These are phyloP conservation scores for Strigops habroptila DNA, from an alignment of 2,113 vertebrate genomes.

Conservation along the genomic window DNA sequence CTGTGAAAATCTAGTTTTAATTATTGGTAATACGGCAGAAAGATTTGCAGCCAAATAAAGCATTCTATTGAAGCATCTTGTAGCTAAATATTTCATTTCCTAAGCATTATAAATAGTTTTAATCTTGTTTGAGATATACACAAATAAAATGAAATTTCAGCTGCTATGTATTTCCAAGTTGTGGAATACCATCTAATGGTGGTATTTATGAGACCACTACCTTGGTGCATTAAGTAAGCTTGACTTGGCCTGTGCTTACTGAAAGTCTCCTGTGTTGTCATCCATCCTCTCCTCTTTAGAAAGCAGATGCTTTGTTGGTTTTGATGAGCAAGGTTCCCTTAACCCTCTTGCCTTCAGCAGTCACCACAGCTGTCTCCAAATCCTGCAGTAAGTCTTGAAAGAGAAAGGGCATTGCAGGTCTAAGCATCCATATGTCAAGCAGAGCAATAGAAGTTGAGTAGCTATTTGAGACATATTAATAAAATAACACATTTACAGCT, in stretches of 20 bases:
- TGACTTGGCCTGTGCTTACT: not conserved
- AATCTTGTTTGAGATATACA: not conserved
- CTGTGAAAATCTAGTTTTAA: constrained; percentile 54
- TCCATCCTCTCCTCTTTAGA: not conserved
- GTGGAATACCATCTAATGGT: not conserved
- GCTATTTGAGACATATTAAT: not conserved
- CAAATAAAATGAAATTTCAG: not conserved
- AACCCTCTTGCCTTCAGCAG: not conserved
- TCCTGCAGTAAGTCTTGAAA: not conserved
- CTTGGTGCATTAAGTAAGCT: not conserved
- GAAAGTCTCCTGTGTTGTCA: fast-evolving
- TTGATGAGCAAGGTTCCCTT: not conserved
- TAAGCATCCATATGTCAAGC: not conserved
- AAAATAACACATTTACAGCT: not conserved
- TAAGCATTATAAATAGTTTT: not conserved
- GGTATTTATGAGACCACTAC: not conserved
- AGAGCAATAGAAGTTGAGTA: not conserved
- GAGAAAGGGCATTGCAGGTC: not conserved
- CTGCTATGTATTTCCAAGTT: not conserved
- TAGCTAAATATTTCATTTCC: constrained; percentile 61
- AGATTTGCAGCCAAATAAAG: constrained; percentile 35
- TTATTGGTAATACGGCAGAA: constrained; percentile 52
- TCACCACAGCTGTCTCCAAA: not conserved
- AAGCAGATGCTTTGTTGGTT: not conserved
- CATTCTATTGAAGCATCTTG: constrained; percentile 27